Conservation (phyloP, 64 coral and sea anemone genomes). For the Montipora efflorescens region DNA sequence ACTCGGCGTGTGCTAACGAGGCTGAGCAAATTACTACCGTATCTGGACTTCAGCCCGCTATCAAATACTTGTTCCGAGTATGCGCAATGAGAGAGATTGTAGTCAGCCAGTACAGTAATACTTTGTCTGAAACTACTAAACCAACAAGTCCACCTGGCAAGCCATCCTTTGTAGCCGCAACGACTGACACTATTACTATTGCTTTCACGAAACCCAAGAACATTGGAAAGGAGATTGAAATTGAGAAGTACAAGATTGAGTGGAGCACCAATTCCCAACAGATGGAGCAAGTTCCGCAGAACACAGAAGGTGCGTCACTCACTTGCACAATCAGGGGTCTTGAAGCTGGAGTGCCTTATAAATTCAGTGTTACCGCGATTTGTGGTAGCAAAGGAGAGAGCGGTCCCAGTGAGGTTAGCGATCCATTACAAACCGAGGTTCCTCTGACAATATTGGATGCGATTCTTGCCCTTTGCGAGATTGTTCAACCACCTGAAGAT, state of each 20-base stretch:
- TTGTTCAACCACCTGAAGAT: slow-evolving; percentile 5
- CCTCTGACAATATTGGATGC: slow-evolving; percentile 8
- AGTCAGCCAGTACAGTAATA: slow-evolving; percentile 25
- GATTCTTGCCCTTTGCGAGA: background rate
- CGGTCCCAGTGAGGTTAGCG: background rate
- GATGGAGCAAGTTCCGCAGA: background rate
- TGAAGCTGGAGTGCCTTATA: background rate
- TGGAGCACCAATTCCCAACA: background rate
- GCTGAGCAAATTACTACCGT: background rate
- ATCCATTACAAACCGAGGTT: background rate
- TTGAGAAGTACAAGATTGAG: slow-evolving; percentile 23
- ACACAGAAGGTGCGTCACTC: slow-evolving; percentile 5
- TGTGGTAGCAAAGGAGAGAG: slow-evolving; percentile 5
- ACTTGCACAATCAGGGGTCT: background rate
- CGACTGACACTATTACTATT: background rate
- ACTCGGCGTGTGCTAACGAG: background rate
- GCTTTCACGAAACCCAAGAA: background rate
- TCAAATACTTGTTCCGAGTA: slow-evolving; percentile 4
- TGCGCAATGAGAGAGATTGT: background rate
- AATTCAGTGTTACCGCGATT: background rate
- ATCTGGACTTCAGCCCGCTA: slow-evolving; percentile 10
- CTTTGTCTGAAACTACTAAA: slow-evolving; percentile 1
- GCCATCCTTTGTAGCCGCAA: slow-evolving; percentile 2
- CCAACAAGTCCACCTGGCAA: slow-evolving; percentile 35
- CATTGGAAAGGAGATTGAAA: background rate